Evolutionary conservation across 1,140 invertebrate genomes (phyloP).

Genomic region (Agrypnia vestita): DNA sequence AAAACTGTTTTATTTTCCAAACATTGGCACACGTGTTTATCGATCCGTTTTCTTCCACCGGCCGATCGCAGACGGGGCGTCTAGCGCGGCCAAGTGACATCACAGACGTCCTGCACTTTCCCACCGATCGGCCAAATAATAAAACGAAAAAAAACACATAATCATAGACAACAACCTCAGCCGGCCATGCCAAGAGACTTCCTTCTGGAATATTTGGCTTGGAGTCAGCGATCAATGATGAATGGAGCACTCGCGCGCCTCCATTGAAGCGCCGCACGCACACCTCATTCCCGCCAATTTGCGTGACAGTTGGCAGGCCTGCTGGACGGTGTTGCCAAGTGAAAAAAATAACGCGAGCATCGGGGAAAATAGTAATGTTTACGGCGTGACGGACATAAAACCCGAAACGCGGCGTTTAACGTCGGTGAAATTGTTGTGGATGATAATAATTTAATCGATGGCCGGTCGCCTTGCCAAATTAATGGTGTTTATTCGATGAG

Average conservation of each 20-base stretch:
- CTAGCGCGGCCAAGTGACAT: conserved; percentile 27
- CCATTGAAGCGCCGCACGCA: conserved; percentile 18
- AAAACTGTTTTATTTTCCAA: conserved; percentile 30
- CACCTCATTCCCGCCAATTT: conserved; percentile 11
- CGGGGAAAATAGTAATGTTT: conserved; percentile 22
- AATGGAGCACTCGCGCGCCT: conserved; percentile 11
- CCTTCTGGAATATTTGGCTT: conserved; percentile 43
- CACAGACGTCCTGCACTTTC: conserved; percentile 3
- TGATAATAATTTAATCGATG: conserved; percentile 19
- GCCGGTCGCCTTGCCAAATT: conserved; percentile 4
- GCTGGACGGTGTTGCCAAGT: conserved; percentile 27
- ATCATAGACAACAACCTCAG: neutral
- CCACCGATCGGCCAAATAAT: conserved; percentile 26
- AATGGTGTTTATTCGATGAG: conserved; percentile 18
- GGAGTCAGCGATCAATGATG: conserved; percentile 38
- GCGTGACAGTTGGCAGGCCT: conserved; percentile 35
- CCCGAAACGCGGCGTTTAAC: neutral
- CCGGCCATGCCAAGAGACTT: conserved; percentile 23
- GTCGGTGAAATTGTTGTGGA: conserved; percentile 1
- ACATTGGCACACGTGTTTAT: conserved; percentile 37
- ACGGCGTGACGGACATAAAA: conserved; percentile 2
- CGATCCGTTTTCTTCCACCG: conserved; percentile 21
- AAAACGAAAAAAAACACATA: conserved; percentile 24
- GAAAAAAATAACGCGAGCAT: conserved; percentile 13
- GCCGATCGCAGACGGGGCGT: neutral